Percentiles rank a stretch among this genome's conserved stretches.
Conservation (phyloP, 2,888 invertebrate species). For the Seira sanloemensis region DNA sequence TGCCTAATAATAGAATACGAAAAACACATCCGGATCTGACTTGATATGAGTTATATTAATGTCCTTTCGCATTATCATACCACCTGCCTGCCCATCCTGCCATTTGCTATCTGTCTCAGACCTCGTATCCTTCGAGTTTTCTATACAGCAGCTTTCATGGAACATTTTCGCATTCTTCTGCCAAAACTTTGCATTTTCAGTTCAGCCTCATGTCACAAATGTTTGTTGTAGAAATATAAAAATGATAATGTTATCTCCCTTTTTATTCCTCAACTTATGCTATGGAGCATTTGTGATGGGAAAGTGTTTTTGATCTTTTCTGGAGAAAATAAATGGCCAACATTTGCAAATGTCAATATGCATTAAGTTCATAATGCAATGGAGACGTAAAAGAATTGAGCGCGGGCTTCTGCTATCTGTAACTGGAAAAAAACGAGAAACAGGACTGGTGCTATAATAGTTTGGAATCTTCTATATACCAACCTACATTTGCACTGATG, state of each 20-base stretch:
- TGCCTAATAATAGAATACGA: constrained; percentile 54
- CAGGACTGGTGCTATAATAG: too few species aligned
- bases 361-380: constrained; percentile 52
- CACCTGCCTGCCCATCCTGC: constrained; percentile 55
- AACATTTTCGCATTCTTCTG: background rate
- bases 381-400: background rate
- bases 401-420: background rate
- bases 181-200: background rate
- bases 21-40: constrained; percentile 49
- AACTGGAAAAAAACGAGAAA: background rate
- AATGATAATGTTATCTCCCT: background rate
- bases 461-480: too few species aligned
- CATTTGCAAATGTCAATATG: constrained; percentile 66
- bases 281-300: background rate
- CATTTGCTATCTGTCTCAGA: constrained; percentile 4
- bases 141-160: background rate
- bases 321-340: constrained; percentile 52
- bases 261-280: background rate
- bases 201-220: background rate
- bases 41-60: constrained; percentile 59
- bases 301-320: constrained; percentile 58
- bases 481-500: too few species aligned
- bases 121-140: background rate
- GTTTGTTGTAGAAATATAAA: background rate
- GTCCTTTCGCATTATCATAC: constrained; percentile 51